Percentiles rank a stretch among this genome's conserved stretches.
phyloP scores from a whole-genome alignment of 2,888 invertebrate genomes.

The Colostygia pectinataria region DNA sequence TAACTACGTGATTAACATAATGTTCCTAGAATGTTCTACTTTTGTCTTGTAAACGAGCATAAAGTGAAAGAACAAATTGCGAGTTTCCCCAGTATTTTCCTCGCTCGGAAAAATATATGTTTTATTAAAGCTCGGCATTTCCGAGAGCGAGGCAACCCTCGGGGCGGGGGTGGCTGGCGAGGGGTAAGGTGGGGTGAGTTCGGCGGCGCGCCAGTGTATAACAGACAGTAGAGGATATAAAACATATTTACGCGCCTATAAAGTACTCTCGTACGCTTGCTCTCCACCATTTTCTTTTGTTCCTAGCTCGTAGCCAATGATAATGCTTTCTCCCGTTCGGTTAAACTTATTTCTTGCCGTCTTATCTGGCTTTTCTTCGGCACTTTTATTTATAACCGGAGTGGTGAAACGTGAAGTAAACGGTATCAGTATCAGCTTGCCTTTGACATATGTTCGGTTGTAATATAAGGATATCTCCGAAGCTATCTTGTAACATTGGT shows the following conservation, averaged over 20 bases:
- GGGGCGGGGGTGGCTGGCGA: constrained; percentile 56
- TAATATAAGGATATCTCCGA: constrained; percentile 42
- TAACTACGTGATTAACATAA: constrained; percentile 81
- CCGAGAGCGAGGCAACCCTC: constrained; percentile 79
- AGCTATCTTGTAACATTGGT: constrained; percentile 16
- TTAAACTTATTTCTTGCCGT: constrained; percentile 81
- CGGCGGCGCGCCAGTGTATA: constrained; percentile 79
- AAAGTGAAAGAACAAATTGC: constrained; percentile 84
- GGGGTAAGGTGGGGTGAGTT: constrained; percentile 56
- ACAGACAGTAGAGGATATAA: constrained; percentile 83
- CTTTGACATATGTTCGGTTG: constrained; percentile 58
- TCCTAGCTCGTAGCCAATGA: constrained; percentile 80
- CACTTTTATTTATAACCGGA: constrained; percentile 78
- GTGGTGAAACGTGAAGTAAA: constrained; percentile 73
- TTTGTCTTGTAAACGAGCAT: constrained; percentile 84
- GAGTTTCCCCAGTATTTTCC: constrained; percentile 83
- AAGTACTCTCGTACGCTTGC: constrained; percentile 82
- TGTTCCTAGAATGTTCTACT: constrained; percentile 81
- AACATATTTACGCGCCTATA: constrained; percentile 84
- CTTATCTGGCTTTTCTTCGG: constrained; percentile 79
- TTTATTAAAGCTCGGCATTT: constrained; percentile 84
- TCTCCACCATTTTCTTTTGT: constrained; percentile 82
- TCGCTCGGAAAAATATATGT: constrained; percentile 83
- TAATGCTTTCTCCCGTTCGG: constrained; percentile 81
- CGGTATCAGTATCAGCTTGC: constrained; percentile 61